These are phyloP conservation scores for Anhinga rufa DNA, from an alignment of 2,113 vertebrate species.

Conservation along the genomic window DNA sequence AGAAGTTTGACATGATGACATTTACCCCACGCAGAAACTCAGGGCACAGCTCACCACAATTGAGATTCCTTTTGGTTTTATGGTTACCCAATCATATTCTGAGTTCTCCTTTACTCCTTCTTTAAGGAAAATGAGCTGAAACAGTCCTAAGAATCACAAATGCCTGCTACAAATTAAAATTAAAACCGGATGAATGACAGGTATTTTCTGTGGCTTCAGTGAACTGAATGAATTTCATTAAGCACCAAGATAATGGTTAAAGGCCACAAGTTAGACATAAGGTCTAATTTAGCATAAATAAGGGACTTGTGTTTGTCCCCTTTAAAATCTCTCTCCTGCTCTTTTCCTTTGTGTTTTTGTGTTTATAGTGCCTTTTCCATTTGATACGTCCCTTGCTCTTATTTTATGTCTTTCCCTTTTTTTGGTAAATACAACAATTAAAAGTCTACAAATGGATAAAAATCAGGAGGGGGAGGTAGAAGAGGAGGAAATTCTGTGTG, in stretches of 20 bases:
- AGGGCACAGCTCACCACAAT: background rate
- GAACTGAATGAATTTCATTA: background rate
- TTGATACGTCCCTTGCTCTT: background rate
- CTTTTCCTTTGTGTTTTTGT: background rate
- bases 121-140: background rate
- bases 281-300: background rate
- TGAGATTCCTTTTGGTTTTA: background rate
- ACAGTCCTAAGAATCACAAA: background rate
- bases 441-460: background rate
- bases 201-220: background rate
- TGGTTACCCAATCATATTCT: background rate
- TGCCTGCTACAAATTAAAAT: background rate
- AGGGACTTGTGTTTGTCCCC: background rate
- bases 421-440: background rate
- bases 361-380: background rate
- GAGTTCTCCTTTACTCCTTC: background rate
- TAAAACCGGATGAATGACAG: background rate
- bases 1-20: background rate
- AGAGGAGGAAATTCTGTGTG: background rate
- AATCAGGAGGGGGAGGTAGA: background rate
- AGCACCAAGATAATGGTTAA: background rate
- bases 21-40: background rate
- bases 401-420: background rate
- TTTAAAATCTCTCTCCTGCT: background rate
- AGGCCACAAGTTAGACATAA: background rate